A percentile compares a stretch with the other conserved stretches of the same genome.
phyloP scores from a whole-genome alignment of 2,888 invertebrate species.

The Choreutis nemorana region DNA sequence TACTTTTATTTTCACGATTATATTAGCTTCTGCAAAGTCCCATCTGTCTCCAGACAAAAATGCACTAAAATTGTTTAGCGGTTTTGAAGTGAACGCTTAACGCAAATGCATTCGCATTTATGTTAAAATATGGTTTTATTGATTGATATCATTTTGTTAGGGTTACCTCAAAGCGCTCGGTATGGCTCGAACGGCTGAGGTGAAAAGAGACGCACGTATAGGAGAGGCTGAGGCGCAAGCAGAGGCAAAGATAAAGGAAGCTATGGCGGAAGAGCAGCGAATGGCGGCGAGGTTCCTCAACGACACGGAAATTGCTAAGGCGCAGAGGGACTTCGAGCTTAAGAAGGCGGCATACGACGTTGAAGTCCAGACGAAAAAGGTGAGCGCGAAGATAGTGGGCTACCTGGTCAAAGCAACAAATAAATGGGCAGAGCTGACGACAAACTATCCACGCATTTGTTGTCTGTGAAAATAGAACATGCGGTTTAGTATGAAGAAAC shows the following conservation, averaged over 20 bases:
- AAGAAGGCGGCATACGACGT: constrained; percentile 97
- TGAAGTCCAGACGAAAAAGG: constrained; percentile 93
- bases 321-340: constrained; percentile 94
- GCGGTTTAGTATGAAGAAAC: too few relatives aligned
- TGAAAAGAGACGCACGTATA: constrained; percentile 94
- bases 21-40: too few relatives aligned
- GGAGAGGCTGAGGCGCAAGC: constrained; percentile 96
- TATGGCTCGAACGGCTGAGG: constrained; percentile 94
- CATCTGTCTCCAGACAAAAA: too few relatives aligned
- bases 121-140: constrained; percentile 5
- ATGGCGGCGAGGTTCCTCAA: constrained; percentile 95
- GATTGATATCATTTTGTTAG: constrained; percentile 38
- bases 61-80: too few relatives aligned
- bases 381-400: constrained; percentile 26
- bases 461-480: too few relatives aligned
- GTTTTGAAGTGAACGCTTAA: too few relatives aligned
- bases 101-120: too few relatives aligned
- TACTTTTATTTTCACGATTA: too few relatives aligned
- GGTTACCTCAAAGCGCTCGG: constrained; percentile 94
- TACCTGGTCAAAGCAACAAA: too few relatives aligned
- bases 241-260: constrained; percentile 93
- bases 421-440: too few relatives aligned
- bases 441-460: too few relatives aligned
- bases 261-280: constrained; percentile 94
- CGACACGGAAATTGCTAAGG: constrained; percentile 97